A percentile compares a stretch with the other conserved stretches of the same genome.
phyloP scores from a whole-genome alignment of 1,140 invertebrate species.

The Drosophila tropicalis region DNA sequence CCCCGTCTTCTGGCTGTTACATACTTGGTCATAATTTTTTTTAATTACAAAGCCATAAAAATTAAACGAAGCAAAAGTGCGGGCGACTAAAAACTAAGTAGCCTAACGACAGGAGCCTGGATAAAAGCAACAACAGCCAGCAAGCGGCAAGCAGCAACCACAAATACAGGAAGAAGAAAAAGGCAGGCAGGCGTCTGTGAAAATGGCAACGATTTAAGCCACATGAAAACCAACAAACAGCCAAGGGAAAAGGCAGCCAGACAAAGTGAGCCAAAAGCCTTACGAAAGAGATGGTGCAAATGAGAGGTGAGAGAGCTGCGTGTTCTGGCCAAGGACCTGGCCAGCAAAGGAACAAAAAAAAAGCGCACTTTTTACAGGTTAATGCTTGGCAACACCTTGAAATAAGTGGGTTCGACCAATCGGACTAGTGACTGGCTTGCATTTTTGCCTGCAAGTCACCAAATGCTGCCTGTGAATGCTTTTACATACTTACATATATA shows the following conservation, averaged over 20 bases:
- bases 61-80: constrained; percentile 59
- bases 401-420: neutral
- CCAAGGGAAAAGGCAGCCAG: constrained; percentile 33
- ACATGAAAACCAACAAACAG: constrained; percentile 61
- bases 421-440: constrained; percentile 29
- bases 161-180: constrained; percentile 18
- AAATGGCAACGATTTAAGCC: constrained; percentile 66
- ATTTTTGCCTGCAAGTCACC: constrained; percentile 54
- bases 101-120: constrained; percentile 57
- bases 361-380: constrained; percentile 34
- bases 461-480: constrained; percentile 39
- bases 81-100: constrained; percentile 61
- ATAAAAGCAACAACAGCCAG: constrained; percentile 29
- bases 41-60: constrained; percentile 72
- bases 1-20: neutral
- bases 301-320: neutral
- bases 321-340: neutral
- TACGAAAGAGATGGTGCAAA: neutral
- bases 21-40: constrained; percentile 57
- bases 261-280: constrained; percentile 46
- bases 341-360: neutral
- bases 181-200: constrained; percentile 28
- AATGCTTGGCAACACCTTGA: constrained; percentile 68
- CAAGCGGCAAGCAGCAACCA: constrained; percentile 19
- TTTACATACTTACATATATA: constrained; percentile 31